Evolutionary conservation across 2,888 invertebrate species (phyloP), one percentile per base, ranked within the genome.

Genomic region (Brachyptera risi): DNA sequence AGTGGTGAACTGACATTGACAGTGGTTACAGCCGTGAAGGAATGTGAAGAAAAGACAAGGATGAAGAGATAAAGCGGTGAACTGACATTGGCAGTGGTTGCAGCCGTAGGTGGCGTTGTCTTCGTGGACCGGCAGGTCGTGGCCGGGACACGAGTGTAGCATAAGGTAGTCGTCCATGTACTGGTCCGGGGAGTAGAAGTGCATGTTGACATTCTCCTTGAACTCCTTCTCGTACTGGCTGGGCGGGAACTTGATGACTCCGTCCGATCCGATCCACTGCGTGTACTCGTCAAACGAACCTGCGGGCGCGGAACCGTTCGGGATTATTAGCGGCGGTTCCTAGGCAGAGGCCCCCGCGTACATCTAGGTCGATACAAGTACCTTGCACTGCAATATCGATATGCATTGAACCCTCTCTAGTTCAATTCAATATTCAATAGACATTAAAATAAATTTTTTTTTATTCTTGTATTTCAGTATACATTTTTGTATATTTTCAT

Each of bases 141-240:
- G 35, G 35, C 37, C 54, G 15, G 35, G 35, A 37, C 54, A 54
- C 3, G 54, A 54, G 35, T 54, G 54, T 11, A 54, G 21, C 54
- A 54, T 54, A 35, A 54, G 35, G 23, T 35, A 54, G 54, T 54
- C 54, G 35, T 54, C 54, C 54, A 37, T 54, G 35, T 37, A 54
- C 54, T 54, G 21, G 3, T 31, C 54, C 3, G 54, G 54, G 35
- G 17, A 21, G 21, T 13, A 35, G 54, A 54, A 54, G 23, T 54
- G 54, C 54, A 37, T 17, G 11, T 35, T 19, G 9, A 37, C 21
- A n/a, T 54, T 35, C 13, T 54, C 35, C 11, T 54, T 23, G 7
- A 54, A 11, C 2, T 35, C 54, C 4, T 19, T 17, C 37, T 31
- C 37, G 37, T 54, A 54, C 1, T 54, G 23, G 11, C 11, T 19